Base-by-base conservation (phyloP, 2,797 vertebrate species). In the Melanotaenia parkinsoni region DNA sequence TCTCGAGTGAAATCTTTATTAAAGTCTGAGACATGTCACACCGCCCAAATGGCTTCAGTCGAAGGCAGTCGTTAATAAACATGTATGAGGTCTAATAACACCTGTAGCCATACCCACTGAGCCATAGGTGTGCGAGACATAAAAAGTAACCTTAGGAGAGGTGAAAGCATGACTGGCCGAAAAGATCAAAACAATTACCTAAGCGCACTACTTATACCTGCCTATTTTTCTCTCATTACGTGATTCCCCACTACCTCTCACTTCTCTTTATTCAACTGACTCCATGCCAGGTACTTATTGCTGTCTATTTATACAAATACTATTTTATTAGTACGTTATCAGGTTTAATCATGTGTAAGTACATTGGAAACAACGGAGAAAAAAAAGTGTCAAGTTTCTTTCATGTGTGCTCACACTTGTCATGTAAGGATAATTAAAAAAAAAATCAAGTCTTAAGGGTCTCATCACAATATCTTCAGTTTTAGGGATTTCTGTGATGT, bases 111-210 rank as follows among this genome's bases (percentile, higher is more conserved):
- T 1, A 62, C 54, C 64, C 51, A 28, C 71, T 50, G 63, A 54
- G 74, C 63, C 68, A 66, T 73, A 83, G 68, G 74, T 86, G 81
- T 58, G 72, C 72, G 37, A 67, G 50, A 60, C 33, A 57, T 58
- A 50, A 37, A 33, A 16, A 30, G 83, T 57, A 77, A 84, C 80
- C 59, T 86, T 57, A 78, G 77, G 33, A 80, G 77, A 68, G 53
- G 54, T 77, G 74, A 72, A 86, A 5, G 79, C 87, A 88, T 91
- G 82, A 80, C 62, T 86, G 82, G 59, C 68, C 76, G 84, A 77
- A 80, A 72, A 72, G 54, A 89, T 81, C 83, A 84, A 89, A 92
- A 87, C 87, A 86, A 30, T 30, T 5, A 30, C 30, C 30, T 30
- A 30, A 35, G 7, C 33, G 50, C 1, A 1, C 47, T 51, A 22